These are phyloP conservation scores for Gadopsis bispinosus DNA, from an alignment of 2,797 vertebrate genomes.

Conservation along the genomic window DNA sequence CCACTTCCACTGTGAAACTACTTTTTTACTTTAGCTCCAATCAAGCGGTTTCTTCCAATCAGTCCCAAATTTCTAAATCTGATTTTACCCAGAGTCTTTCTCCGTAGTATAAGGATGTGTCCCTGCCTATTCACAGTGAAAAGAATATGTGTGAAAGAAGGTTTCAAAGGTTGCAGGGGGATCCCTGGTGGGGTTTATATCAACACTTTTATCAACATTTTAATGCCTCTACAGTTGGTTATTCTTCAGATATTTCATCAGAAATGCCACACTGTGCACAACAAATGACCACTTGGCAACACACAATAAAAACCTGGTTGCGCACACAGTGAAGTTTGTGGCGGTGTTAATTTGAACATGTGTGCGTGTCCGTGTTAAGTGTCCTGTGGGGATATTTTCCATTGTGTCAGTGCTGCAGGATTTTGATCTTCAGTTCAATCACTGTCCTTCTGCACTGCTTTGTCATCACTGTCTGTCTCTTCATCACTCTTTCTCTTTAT, in stretches of 20 bases:
- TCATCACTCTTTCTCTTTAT: neutral
- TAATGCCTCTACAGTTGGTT: neutral
- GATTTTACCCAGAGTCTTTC: neutral
- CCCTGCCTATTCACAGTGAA: neutral
- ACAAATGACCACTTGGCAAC: slow-evolving; percentile 11
- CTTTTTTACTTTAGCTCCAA: neutral
- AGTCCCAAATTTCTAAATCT: neutral
- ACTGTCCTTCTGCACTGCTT: slow-evolving; percentile 18
- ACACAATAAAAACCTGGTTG: neutral
- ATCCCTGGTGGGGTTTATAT: neutral
- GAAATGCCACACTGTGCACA: neutral
- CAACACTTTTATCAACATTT: neutral
- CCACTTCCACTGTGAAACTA: neutral
- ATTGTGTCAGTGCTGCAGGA: slow-evolving; percentile 17
- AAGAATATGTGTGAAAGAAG: neutral
- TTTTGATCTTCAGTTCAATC: slow-evolving; percentile 47
- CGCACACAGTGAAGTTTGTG: slow-evolving; percentile 13
- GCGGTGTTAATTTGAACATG: slow-evolving; percentile 30
- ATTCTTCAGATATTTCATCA: neutral
- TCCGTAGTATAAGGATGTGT: neutral
- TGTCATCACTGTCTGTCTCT: slow-evolving; percentile 11
- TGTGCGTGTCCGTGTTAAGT: slow-evolving; percentile 4
- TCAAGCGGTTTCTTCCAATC: neutral
- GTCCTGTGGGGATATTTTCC: slow-evolving; percentile 7
- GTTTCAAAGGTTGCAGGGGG: neutral